Base-by-base conservation (phyloP, 2,888 invertebrate genomes). In the Amblyteles armatorius region DNA sequence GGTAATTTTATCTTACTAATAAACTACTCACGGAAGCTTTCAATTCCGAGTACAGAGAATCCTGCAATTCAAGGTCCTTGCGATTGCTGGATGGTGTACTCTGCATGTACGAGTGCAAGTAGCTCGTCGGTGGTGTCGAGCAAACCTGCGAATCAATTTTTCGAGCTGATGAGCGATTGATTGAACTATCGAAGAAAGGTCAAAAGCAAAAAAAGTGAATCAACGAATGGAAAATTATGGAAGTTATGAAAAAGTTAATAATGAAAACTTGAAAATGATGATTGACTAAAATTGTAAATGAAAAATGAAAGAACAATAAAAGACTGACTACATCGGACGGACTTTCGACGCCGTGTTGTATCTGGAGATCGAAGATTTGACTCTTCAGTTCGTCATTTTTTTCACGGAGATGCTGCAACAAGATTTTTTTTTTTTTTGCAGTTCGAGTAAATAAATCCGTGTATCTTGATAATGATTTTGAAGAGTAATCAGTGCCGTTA, bases 41-140 rank as follows among this genome's bases (percentile, higher is more conserved):
- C 48, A 91, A 86, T 82, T 91, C 91, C 26, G 82, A 87, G 67
- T 83, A 89, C 16, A 91, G 73, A 5, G 90, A 89, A 79, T 88
- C 87, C 26, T 88, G 87, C 9, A 79, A 60, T 33, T 69, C 72
- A 76, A 78, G 55, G 4, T 55, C 78, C 19, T 67, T 16, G 29
- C 33, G 26, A 63, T 29, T 29, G 73, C 22, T 83, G 60, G 76
- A 86, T 0, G 88, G 86, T 50, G 86, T 86, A 72, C 87, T 89
- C 48, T 88, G 86, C 63, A 79, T 74, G 33, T 85, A 79, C 36
- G 80, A 65, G 57, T 87, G 67, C 13, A 81, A 69, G 69, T 79
- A 79, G 80, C 79, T 81, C 19, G 78, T 73, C 4, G 89, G 86
- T 13, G 90, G 85, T 40, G 88, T 88, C 13, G 85, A 26, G 6